Base-by-base conservation (phyloP, 2,888 invertebrate species). In the Melangyna quadrimaculata region DNA sequence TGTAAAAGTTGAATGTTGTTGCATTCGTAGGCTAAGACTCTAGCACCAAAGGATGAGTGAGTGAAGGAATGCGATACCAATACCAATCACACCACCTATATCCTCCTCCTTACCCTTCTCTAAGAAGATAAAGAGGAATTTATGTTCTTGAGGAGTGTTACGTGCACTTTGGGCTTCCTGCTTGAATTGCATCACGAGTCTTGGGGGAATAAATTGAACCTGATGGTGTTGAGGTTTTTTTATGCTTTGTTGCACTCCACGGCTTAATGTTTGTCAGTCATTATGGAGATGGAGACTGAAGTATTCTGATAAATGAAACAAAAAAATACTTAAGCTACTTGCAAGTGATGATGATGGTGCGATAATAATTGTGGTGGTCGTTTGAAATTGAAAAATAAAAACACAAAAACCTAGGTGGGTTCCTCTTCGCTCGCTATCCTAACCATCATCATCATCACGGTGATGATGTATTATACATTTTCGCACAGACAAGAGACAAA, bases 1-100 rank as follows among this genome's bases (percentile, higher is more conserved):
- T 81, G 86, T 86, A 73, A 86, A 86, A 86, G 86, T 81, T 81
- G 86, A 86, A 81, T 86, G 86, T 51, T 81, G 81, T 65, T 81
- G 61, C 71, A 70, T 77, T 71, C 43, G 84, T n/a, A 67, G 37
- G 75, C 67, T 75, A 65, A 29, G 19, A 51, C 70, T 45, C 10
- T 14, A 32, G 40, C 17, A 65, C 32, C 27, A 69, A 77, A 43
- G 43, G 71, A n/a, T n/a, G n/a, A 81, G 71, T 29, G 19, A 43
- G 78, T 51, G 67, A 72, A 37, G 80, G 57, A 69, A 69, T 53
- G 27, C 14, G 4, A 27, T 22, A 22, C 32, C 27, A 12, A 48
- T 51, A 37, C 43, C 17, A 10, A 48, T 32, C 1, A 35, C 19
- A 12, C 7, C 40, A 6, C 35, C 37, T 8, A n/a, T 14, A 3